Conservation (phyloP, 2,113 vertebrate genomes). For the Tenrec ecaudatus region DNA sequence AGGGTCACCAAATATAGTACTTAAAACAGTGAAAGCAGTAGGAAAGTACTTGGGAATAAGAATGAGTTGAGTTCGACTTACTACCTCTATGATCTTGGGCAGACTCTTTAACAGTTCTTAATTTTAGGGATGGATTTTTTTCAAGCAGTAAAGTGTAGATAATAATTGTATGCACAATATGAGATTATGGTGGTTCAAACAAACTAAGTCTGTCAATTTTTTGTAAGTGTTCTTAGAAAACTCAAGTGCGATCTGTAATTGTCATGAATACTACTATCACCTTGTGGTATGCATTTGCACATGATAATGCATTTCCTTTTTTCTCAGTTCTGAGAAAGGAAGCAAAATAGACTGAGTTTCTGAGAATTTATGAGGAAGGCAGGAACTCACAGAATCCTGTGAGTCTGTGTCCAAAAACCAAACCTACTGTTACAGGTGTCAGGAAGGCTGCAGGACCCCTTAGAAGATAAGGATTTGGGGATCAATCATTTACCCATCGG, state of each 20-base stretch:
- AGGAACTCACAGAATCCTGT: background rate
- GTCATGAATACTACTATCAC: background rate
- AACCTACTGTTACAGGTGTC: background rate
- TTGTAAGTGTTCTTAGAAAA: background rate
- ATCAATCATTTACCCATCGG: background rate
- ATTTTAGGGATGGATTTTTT: conserved; percentile 33
- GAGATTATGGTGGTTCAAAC: background rate
- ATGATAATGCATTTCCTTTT: conserved; percentile 7
- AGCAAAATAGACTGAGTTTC: conserved; percentile 25
- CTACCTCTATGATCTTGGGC: background rate
- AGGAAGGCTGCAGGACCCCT: background rate
- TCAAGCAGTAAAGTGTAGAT: background rate
- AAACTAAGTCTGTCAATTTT: conserved; percentile 20
- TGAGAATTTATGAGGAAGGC: background rate
- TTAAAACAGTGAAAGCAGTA: background rate
- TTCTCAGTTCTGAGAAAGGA: conserved; percentile 50
- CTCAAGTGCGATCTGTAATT: background rate
- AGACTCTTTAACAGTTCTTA: conserved; percentile 9
- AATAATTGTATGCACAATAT: background rate
- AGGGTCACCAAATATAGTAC: background rate
- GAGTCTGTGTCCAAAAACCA: conserved; percentile 19
- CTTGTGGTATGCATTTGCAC: conserved; percentile 10
- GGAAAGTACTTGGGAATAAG: background rate
- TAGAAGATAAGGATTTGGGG: background rate
- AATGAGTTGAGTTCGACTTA: background rate